phyloP scores from a whole-genome alignment of 2,113 vertebrate genomes.

The Ciconia stormi region DNA sequence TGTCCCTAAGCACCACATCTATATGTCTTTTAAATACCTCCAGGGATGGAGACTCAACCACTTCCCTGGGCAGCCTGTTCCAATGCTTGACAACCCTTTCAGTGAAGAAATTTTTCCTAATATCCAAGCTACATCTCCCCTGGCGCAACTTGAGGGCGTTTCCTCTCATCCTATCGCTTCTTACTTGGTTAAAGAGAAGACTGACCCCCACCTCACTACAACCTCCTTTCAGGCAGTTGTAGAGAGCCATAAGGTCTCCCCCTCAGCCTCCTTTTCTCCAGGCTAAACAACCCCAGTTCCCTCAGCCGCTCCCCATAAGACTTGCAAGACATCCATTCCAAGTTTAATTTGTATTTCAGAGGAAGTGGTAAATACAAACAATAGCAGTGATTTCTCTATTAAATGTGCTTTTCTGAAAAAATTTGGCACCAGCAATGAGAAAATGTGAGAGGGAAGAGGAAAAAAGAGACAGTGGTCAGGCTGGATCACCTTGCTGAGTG shows the following conservation, averaged over 20 bases:
- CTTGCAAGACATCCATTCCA: neutral
- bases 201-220: fast-evolving
- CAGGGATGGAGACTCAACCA: neutral
- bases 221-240: neutral
- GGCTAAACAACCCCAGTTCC: neutral
- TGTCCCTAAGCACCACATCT: no score
- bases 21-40: fast-evolving
- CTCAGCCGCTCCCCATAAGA: neutral
- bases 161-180: neutral
- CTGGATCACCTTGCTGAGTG: neutral
- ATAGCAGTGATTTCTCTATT: neutral
- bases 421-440: neutral
- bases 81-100: neutral
- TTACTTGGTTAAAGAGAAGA: neutral
- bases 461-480: neutral
- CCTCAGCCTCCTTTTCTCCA: neutral
- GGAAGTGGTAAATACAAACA: neutral
- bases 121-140: neutral
- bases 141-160: neutral
- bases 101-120: neutral
- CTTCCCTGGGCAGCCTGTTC: neutral
- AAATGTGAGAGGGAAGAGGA: neutral
- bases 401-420: neutral
- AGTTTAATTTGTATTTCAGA: neutral
- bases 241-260: neutral